Conservation (phyloP, 2,888 invertebrate genomes). For the Cerceris rybyensis region DNA sequence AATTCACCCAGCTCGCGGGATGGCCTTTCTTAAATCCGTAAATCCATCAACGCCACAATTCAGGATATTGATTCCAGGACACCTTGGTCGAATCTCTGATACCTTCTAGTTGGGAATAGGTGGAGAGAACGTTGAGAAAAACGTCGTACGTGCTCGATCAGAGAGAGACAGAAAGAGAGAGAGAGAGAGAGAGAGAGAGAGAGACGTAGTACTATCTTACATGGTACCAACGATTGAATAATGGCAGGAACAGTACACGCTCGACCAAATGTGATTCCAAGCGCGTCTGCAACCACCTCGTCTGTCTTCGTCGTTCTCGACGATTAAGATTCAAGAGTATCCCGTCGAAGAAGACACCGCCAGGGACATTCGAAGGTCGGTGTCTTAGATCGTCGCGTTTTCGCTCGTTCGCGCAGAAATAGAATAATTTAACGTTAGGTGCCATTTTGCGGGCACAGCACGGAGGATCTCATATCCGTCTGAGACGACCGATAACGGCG, state of each 20-base stretch:
- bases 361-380: not conserved
- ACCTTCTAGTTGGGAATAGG: constrained; percentile 2
- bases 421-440: constrained; percentile 73
- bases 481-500: constrained; percentile 76
- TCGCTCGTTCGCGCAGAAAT: constrained; percentile 19
- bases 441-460: constrained; percentile 69
- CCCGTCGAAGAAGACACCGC: constrained; percentile 15
- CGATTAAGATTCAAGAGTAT: constrained; percentile 73
- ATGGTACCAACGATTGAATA: constrained; percentile 47
- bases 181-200: too few relatives aligned
- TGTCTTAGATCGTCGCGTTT: not conserved
- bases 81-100: constrained; percentile 35
- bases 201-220: constrained; percentile 39
- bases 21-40: constrained; percentile 34
- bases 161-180: too few relatives aligned
- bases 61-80: constrained; percentile 59
- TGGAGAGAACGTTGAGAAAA: constrained; percentile 33
- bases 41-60: constrained; percentile 57
- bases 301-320: constrained; percentile 18
- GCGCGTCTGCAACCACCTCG: constrained; percentile 15
- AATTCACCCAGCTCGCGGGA: constrained; percentile 27
- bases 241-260: constrained; percentile 37
- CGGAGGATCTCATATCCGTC: constrained; percentile 79
- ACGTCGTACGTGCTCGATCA: constrained; percentile 53
- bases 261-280: constrained; percentile 17